phyloP scores from a whole-genome alignment of 2,888 invertebrate genomes.

The Agrochola lota region DNA sequence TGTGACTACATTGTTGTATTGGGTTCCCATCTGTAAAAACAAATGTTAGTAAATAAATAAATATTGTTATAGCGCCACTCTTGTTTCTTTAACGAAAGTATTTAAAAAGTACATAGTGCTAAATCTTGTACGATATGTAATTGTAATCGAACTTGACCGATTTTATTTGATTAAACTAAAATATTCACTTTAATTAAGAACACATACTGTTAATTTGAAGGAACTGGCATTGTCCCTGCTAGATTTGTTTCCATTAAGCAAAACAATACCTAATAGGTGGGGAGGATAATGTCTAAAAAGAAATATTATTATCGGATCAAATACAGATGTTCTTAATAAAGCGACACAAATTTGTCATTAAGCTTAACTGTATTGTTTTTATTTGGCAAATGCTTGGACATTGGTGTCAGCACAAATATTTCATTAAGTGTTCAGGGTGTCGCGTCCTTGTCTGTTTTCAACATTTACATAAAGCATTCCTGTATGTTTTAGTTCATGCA shows the following conservation, averaged over 20 bases:
- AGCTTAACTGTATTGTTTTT: conserved; percentile 46
- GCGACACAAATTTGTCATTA: conserved; percentile 40
- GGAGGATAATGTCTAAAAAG: background rate
- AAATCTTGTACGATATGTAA: too few relatives aligned
- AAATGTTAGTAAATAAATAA: too few relatives aligned
- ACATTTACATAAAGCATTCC: conserved; percentile 26
- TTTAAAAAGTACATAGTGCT: too few relatives aligned
- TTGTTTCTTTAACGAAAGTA: too few relatives aligned
- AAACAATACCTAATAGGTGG: background rate
- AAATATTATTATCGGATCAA: conserved; percentile 30
- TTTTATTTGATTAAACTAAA: background rate
- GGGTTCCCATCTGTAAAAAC: too few relatives aligned
- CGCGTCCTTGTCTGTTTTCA: conserved; percentile 34
- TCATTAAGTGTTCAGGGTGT: conserved; percentile 23
- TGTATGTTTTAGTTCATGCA: conserved; percentile 9
- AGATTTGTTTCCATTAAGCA: conserved; percentile 3
- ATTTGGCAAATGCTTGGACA: conserved; percentile 43
- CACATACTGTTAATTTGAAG: background rate
- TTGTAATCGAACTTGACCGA: too few relatives aligned
- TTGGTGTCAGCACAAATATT: conserved; percentile 50
- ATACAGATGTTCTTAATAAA: conserved; percentile 42
- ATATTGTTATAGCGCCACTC: too few relatives aligned
- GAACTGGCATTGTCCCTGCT: background rate
- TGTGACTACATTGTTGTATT: too few relatives aligned
- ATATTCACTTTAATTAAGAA: background rate